A percentile compares a stretch with the other conserved stretches of the same genome.
phyloP scores from a whole-genome alignment of 1,140 invertebrate species.

The Cataglyphis hispanica region DNA sequence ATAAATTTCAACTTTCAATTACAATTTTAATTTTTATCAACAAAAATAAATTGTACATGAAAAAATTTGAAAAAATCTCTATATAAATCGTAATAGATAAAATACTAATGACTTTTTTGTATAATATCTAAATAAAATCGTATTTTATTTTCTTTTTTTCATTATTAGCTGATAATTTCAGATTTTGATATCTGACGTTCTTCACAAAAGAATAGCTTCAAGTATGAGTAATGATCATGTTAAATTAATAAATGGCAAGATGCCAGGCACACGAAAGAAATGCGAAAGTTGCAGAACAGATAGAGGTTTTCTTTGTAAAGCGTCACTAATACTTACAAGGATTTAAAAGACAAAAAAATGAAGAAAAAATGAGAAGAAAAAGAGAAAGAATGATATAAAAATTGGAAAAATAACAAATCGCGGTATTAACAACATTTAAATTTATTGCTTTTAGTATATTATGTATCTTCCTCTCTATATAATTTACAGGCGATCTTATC shows the following conservation, averaged over 20 bases:
- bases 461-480: constrained; percentile 15
- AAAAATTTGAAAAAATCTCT: neutral
- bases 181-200: neutral
- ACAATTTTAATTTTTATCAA: neutral
- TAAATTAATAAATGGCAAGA: constrained; percentile 32
- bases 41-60: neutral
- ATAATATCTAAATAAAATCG: neutral
- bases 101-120: neutral
- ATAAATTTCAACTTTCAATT: neutral
- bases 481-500: neutral
- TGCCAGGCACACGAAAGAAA: neutral
- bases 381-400: neutral
- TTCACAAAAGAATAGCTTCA: neutral
- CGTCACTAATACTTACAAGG: neutral
- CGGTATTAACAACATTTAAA: constrained; percentile 30
- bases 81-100: neutral
- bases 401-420: constrained; percentile 11
- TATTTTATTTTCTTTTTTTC: neutral
- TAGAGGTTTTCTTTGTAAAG: neutral
- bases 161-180: neutral
- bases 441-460: constrained; percentile 20
- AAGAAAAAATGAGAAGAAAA: too few relatives aligned
- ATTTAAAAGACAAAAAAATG: neutral
- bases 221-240: neutral
- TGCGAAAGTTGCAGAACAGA: neutral